Evolutionary conservation across 2,888 invertebrate species (phyloP), one percentile per base, ranked within the genome.

Genomic region (Xylophagus ater): DNA sequence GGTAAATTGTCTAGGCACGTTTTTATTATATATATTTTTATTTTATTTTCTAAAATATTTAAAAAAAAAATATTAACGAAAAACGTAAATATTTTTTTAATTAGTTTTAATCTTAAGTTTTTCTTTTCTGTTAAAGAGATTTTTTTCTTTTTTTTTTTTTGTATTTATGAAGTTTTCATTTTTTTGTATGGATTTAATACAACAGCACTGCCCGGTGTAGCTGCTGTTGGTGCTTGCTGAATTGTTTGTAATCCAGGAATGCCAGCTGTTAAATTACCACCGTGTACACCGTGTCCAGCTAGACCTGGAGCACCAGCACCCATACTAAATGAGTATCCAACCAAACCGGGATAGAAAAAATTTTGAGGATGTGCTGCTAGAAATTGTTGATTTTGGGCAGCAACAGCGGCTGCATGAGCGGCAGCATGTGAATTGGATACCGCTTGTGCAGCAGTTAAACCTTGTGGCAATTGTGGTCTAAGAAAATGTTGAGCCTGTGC

Each of bases 141-240:
- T 5, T 12, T 33, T 19, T 20, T 20, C 13, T 4, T 40, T 34
- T 37, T 37, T 20, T 23, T 40, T 40, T 34, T 28, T 40, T 21
- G 9, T 36, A 31, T 36, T 55, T 65, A 65, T 41, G 65, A 85
- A 55, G 87, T 87, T 71, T 87, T 87, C 78, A 87, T 81, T 70
- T 87, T 87, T 69, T 88, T 88, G 68, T 84, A 87, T 42, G 88
- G 88, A 62, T 86, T 86, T 60, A 83, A 72, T 15, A 76, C 74
- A 43, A 73, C 71, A 48, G 64, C 59, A 45, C 55, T 61, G 24
- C 58, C 58, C 1, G 52, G 49, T 9, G 34, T 37, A 2, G 10
- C 30, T 5, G 44, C 43, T 1, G 51, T 46, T 3, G 48, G 41
- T 5, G 54, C 51, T 17, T 35, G 38, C 13, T 29, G 29, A 12